Base-by-base conservation (phyloP, 2,797 vertebrate genomes). In the Dryobates pubescens region DNA sequence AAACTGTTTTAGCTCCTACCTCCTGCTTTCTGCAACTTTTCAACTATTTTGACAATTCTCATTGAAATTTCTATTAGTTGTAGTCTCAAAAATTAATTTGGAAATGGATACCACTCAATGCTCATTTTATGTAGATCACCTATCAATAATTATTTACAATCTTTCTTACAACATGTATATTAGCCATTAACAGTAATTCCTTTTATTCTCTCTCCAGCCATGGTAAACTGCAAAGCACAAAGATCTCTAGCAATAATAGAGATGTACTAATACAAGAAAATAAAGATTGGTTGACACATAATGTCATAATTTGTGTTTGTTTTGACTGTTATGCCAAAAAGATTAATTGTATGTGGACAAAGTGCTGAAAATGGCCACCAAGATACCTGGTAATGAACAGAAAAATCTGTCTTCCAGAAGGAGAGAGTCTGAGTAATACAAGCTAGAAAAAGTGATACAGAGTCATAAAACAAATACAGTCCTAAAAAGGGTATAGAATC, bases 401-500 rank as follows among this genome's bases (percentile, higher is more conserved):
- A 75, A 73, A 73, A 54, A 49, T 13, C 23, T 74, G 15, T 27
- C 24, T 82, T 81, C 30, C 51, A 27, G 51, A 64, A 58, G 9
- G 0, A 59, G 43, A 45, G 7, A 45, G 14, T 45, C 56, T 76
- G 34, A 83, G n/a, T 27, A 63, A 59, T 3, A 19, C 1, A 51
- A 19, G 1, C 7, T 23, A 19, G 36, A 72, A 78, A 43, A 69
- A 53, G 1, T 27, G 17, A 85, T 13, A 26, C 34, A 53, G 1
- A 59, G 24, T 27, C 14, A 54, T 30, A 81, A 91, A 70, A 24
- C 8, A 89, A 91, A 16, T 3, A 7, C 32, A 56, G 1, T 12
- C 5, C n/a, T 18, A 14, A 49, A 65, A 90, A 38, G 0, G 0
- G 2, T 19, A 15, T 9, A 13, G 10, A 27, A 47, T 32, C 47